These are phyloP conservation scores for Pachymerium ferrugineum DNA, from an alignment of 2,888 invertebrate species.

Conservation along the genomic window DNA sequence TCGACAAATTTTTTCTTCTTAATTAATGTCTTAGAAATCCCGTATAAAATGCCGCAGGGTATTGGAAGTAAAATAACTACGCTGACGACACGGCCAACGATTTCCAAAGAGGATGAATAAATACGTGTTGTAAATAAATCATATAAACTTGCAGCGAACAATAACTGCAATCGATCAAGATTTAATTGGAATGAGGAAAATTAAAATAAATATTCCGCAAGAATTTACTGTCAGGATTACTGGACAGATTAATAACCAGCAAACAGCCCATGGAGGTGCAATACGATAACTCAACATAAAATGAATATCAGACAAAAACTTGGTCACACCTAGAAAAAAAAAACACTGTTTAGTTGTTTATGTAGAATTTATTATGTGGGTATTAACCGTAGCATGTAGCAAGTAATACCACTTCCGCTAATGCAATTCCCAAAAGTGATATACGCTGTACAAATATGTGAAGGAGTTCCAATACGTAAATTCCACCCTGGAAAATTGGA, in stretches of 20 bases:
- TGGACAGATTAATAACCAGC: background rate
- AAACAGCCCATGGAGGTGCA: background rate
- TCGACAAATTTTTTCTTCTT: background rate
- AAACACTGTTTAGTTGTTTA: too few relatives aligned
- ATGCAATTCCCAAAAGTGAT: background rate
- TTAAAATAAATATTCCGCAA: background rate
- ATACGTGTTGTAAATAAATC: background rate
- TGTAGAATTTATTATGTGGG: too few relatives aligned
- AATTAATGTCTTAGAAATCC: background rate
- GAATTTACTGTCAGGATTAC: background rate
- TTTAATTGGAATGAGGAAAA: background rate
- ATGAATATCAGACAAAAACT: background rate
- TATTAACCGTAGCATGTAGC: background rate
- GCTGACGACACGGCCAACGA: background rate
- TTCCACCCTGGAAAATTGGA: background rate
- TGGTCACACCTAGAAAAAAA: background rate
- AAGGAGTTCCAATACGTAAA: background rate
- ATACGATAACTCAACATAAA: background rate
- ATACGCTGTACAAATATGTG: background rate
- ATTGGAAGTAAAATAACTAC: background rate
- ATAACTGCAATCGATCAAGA: background rate
- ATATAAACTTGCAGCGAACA: background rate
- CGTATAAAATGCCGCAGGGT: background rate
- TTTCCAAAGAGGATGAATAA: background rate
- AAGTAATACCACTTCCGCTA: background rate